These are phyloP conservation scores for Thumatha senex DNA, from an alignment of 2,888 invertebrate species.

Conservation along the genomic window DNA sequence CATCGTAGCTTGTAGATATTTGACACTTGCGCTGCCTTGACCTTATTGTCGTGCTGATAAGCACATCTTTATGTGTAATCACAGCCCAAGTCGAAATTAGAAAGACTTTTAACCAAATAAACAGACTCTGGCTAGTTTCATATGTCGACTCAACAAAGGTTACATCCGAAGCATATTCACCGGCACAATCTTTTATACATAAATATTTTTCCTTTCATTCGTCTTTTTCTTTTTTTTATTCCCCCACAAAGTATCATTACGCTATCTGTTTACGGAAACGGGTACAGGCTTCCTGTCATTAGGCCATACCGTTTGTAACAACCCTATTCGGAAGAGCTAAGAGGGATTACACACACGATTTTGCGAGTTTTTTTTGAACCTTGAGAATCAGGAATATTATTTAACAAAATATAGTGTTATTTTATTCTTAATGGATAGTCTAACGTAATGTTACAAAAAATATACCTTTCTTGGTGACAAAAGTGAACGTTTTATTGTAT, in stretches of 20 bases:
- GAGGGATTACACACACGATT: conserved; percentile 16
- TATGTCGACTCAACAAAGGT: not conserved
- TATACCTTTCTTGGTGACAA: no score
- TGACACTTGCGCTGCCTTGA: no score
- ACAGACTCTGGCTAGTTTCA: not conserved
- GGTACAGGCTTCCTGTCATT: conserved; percentile 39
- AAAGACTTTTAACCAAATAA: not conserved
- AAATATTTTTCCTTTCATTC: conserved; percentile 35
- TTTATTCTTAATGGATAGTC: no score
- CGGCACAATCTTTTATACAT: conserved; percentile 11
- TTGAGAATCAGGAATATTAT: not conserved
- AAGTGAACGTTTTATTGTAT: no score
- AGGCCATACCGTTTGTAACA: conserved; percentile 39
- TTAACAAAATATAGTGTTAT: no score
- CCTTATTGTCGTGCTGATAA: no score
- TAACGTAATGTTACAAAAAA: no score
- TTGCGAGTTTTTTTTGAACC: not conserved
- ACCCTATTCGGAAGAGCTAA: conserved; percentile 28
- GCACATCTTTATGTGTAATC: no score
- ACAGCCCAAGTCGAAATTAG: not conserved
- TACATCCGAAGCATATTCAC: not conserved
- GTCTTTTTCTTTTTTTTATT: conserved; percentile 22
- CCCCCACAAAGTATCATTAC: conserved; percentile 30
- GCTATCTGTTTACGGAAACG: conserved; percentile 41
- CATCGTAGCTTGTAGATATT: no score